Conservation (phyloP, 2,888 invertebrate species). For the Xestia c-nigrum region DNA sequence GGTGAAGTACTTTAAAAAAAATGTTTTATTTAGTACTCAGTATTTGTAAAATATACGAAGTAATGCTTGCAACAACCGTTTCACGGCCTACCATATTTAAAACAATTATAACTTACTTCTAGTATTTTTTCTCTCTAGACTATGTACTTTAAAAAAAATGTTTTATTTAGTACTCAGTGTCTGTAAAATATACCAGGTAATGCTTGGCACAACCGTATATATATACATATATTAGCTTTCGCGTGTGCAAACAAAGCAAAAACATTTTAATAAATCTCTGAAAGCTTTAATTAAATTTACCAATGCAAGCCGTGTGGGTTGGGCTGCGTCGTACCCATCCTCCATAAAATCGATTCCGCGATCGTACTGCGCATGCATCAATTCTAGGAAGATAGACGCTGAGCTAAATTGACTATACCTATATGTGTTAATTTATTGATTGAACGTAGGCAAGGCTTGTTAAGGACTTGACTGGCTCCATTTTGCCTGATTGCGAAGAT, state of each 20-base stretch:
- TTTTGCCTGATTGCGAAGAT: not conserved
- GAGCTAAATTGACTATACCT: conserved; percentile 6
- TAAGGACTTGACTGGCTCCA: not conserved
- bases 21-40: not conserved
- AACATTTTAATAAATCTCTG: not conserved
- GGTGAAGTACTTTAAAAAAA: too few species aligned
- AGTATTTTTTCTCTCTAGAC: too few species aligned
- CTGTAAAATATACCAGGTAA: not conserved
- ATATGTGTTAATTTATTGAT: conserved; percentile 39
- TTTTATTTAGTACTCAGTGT: too few species aligned
- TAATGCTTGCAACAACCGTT: too few species aligned
- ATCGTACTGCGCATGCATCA: conserved; percentile 51
- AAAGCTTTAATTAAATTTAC: not conserved
- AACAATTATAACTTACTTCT: too few species aligned
- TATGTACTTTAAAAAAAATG: too few species aligned
- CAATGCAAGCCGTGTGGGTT: conserved; percentile 12
- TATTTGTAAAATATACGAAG: not conserved
- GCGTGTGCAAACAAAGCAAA: conserved; percentile 2
- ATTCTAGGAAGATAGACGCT: conserved; percentile 21
- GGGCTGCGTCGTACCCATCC: not conserved
- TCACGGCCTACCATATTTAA: too few species aligned
- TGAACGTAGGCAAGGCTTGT: conserved; percentile 8
- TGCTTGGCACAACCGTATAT: not conserved
- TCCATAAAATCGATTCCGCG: conserved; percentile 4
- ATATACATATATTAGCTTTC: not conserved